Evolutionary conservation across 2,888 invertebrate species (phyloP).

Genomic region (Chesias legatella): DNA sequence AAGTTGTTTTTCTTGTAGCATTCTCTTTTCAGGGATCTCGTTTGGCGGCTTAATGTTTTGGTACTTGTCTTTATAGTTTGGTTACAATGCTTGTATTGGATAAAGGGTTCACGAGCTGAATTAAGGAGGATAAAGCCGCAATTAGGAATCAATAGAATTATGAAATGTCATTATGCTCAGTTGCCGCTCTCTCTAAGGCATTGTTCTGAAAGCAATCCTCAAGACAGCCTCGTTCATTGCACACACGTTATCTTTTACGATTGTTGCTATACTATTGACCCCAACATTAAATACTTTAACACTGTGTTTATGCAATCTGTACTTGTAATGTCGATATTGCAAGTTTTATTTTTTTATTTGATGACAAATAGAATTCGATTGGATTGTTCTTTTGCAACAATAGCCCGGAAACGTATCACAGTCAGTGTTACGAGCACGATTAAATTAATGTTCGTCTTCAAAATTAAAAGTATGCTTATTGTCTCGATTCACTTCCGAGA

Average conservation of each 20-base stretch:
- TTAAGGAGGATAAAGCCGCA: background rate
- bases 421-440: constrained; percentile 4
- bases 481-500: constrained; percentile 18
- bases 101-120: too few species aligned
- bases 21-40: background rate
- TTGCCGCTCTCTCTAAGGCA: constrained; percentile 9
- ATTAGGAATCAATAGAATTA: background rate
- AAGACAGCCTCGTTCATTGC: constrained; percentile 1
- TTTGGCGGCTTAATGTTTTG: background rate
- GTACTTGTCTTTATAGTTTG: background rate
- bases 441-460: constrained; percentile 7
- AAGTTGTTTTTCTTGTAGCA: constrained; percentile 1
- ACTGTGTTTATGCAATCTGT: too few species aligned
- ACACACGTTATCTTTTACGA: too few species aligned
- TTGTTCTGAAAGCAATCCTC: constrained; percentile 6
- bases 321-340: too few species aligned
- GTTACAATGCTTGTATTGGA: background rate
- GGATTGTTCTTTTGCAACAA: constrained; percentile 16
- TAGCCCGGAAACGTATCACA: constrained; percentile 15
- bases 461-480: constrained; percentile 9
- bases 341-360: constrained; percentile 3
- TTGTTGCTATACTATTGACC: too few species aligned
- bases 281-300: too few species aligned
- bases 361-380: constrained; percentile 6
- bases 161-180: constrained; percentile 12